Base-by-base conservation (phyloP, 2,113 vertebrate genomes). In the Ahaetulla prasina region DNA sequence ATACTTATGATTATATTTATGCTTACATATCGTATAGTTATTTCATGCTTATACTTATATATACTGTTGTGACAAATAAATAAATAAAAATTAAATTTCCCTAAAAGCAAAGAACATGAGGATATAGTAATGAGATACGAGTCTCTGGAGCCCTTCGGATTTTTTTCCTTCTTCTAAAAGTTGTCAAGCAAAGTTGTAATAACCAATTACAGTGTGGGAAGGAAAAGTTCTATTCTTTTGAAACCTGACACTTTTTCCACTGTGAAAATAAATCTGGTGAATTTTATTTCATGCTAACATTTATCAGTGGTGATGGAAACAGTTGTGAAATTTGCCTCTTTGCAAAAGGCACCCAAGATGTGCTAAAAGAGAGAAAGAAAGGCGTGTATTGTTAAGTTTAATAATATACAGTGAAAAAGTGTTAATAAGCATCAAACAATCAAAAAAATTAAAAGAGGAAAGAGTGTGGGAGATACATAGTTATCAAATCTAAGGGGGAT, bases 251-350 rank as follows among this genome's bases (percentile, higher is more conserved):
- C 53, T 54, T 57, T 54, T 47, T 74, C 23, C 49, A 92, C 35
- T 25, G 43, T 80, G 50, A 25, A 91, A 94, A 95, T 94, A 93
- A 95, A 85, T 57, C 91, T 94, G 90, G 88, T 95, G 43, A 91
- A 10, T 94, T 93, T 94, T 94, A 60, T 50, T 86, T 63, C 88
- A 92, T 87, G 93, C 84, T 93, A 87, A 86, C 5, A 11, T 63
- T 86, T 43, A 90, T 43, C 43, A 52, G 55, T 27, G 85, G 4
- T 86, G 45, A 60, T 43, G 25, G 88, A 52, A 92, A 94, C 80
- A 94, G 92, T 95, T 96, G 93, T 94, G 92, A 96, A 95, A 93
- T 93, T 89, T 97, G 93, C 25, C 89, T 92, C 80, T 94, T 91
- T 95, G 91, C 91, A 95, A 93, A 25, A 95, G 85, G 93, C 94